phyloP scores from a whole-genome alignment of 2,797 vertebrate species.

The Rhynchotus rufescens region DNA sequence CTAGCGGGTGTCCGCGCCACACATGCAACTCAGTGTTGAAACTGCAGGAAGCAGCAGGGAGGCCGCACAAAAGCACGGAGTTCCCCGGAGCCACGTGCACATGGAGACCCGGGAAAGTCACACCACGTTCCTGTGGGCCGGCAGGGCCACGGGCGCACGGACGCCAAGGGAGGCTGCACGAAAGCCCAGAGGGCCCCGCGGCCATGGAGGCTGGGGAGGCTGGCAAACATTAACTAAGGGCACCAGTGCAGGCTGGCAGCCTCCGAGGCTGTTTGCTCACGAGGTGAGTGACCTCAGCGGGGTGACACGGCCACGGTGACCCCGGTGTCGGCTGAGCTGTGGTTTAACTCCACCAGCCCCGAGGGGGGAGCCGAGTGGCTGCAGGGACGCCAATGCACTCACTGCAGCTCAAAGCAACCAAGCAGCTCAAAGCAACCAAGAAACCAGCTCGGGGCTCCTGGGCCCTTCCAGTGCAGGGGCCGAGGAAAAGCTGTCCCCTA shows the following conservation, averaged over 20 bases:
- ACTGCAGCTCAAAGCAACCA: rapidly evolving
- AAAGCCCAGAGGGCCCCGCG: too few species aligned
- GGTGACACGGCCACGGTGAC: neutral
- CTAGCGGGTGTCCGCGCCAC: neutral
- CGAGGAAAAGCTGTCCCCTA: neutral
- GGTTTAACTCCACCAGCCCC: neutral
- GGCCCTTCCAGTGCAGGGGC: neutral
- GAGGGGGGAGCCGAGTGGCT: rapidly evolving
- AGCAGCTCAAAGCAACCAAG: rapidly evolving
- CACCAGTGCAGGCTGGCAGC: neutral
- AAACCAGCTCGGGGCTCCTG: rapidly evolving
- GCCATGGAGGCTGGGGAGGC: too few species aligned
- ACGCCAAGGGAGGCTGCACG: too few species aligned
- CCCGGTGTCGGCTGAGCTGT: neutral
- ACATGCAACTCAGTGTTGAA: neutral
- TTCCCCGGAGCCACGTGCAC: too few species aligned
- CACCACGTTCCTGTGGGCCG: too few species aligned
- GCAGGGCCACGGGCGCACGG: too few species aligned
- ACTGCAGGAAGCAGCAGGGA: neutral
- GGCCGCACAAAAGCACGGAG: too few species aligned
- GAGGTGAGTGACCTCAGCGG: neutral
- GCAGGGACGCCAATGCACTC: neutral
- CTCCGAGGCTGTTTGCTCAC: neutral
- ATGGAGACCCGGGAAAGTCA: too few species aligned
- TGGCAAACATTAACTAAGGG: conserved; percentile 14